These are phyloP conservation scores for fruit fly (Drosophila melanogaster) DNA, from an alignment of 1,140 invertebrate species.

Conservation along the genomic window Release_6_plus_ISO1_MT NT_033777.3:5096501-5097000, in stretches of 20 bases:
- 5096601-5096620: slow-evolving; percentile 65
- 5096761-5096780: background rate
- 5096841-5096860: too few relatives aligned
- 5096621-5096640: slow-evolving; percentile 13
- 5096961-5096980: too few relatives aligned
- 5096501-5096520: slow-evolving; percentile 37
- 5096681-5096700: slow-evolving; percentile 5
- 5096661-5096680: slow-evolving; percentile 53
- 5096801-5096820: too few relatives aligned
- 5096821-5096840: too few relatives aligned
- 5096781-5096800: background rate
- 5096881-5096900: too few relatives aligned
- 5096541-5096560: slow-evolving; percentile 75
- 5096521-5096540: slow-evolving; percentile 80
- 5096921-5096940: too few relatives aligned
- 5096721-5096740: slow-evolving; percentile 17
- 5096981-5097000: too few relatives aligned
- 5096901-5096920: too few relatives aligned
- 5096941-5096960: too few relatives aligned
- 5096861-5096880: too few relatives aligned
- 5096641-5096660: slow-evolving; percentile 17
- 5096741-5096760: background rate
- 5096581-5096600: slow-evolving; percentile 37
- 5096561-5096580: slow-evolving; percentile 52
- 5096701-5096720: slow-evolving; percentile 4